Conservation (phyloP, 1,140 invertebrate genomes). For the Gryon sp. region DNA sequence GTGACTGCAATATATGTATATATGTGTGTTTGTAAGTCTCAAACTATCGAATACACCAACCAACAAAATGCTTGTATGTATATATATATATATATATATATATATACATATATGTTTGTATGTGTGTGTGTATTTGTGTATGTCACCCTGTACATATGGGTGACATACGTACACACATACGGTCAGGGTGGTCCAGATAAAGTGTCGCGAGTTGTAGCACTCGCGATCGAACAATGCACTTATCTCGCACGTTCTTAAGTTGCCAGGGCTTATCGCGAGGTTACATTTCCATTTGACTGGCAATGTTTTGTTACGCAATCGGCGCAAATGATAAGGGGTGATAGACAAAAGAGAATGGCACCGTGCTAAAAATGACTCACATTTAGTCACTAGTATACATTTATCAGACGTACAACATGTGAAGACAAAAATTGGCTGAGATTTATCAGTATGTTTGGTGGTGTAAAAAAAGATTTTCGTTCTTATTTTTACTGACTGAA, state of each 20-base stretch:
- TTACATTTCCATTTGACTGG: constrained; percentile 14
- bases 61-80: constrained; percentile 5
- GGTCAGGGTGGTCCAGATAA: constrained; percentile 47
- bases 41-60: constrained; percentile 33
- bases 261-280: constrained; percentile 17
- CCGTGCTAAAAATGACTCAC: background rate
- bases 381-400: background rate
- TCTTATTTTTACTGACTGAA: too few species aligned
- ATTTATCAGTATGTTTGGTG: too few species aligned
- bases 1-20: too few species aligned
- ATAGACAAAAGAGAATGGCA: constrained; percentile 7
- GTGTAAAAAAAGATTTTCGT: too few species aligned
- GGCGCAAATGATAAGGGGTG: background rate
- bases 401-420: too few species aligned
- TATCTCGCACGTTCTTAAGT: constrained; percentile 22
- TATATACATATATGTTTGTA: constrained; percentile 16
- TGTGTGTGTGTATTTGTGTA: too few species aligned
- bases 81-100: too few species aligned
- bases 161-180: constrained; percentile 17
- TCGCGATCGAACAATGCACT: constrained; percentile 39
- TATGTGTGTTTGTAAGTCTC: constrained; percentile 42
- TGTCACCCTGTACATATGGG: constrained; percentile 16
- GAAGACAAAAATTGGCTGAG: too few species aligned
- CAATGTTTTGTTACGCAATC: background rate
- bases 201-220: constrained; percentile 36